Percentiles rank a stretch among this genome's conserved stretches.
Evolutionary conservation across 2,888 invertebrate species (phyloP).

Genomic region (Cantharis lateralis): DNA sequence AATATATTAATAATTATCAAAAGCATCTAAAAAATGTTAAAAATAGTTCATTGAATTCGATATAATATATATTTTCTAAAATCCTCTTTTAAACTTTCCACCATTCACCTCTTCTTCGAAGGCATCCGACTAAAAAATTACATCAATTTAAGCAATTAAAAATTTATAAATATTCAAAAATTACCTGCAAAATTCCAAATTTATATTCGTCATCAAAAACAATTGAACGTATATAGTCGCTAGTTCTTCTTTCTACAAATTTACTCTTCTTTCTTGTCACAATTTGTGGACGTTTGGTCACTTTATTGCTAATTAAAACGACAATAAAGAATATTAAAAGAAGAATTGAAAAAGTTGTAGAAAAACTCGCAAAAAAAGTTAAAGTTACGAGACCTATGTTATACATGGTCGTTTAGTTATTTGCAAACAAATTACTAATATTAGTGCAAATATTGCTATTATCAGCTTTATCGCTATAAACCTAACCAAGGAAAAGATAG

Average conservation of each 20-base stretch:
- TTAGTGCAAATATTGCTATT: background rate
- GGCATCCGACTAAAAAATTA: background rate
- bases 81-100: background rate
- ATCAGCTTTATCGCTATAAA: background rate
- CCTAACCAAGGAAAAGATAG: background rate
- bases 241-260: background rate
- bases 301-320: background rate
- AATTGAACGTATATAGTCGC: background rate
- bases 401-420: background rate
- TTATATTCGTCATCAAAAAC: background rate
- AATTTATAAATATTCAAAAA: background rate
- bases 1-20: no score
- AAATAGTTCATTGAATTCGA: no score
- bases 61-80: background rate
- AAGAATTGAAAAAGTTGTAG: background rate
- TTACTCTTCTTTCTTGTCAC: background rate
- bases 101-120: background rate
- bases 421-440: background rate
- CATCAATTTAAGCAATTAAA: background rate
- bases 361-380: constrained; percentile 4
- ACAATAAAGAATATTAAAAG: background rate
- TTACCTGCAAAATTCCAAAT: background rate
- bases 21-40: no score
- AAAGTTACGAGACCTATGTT: constrained; percentile 5
- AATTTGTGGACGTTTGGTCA: background rate